Evolutionary conservation across 2,113 vertebrate species (phyloP).

Genomic region (Eurystomus gularis): DNA sequence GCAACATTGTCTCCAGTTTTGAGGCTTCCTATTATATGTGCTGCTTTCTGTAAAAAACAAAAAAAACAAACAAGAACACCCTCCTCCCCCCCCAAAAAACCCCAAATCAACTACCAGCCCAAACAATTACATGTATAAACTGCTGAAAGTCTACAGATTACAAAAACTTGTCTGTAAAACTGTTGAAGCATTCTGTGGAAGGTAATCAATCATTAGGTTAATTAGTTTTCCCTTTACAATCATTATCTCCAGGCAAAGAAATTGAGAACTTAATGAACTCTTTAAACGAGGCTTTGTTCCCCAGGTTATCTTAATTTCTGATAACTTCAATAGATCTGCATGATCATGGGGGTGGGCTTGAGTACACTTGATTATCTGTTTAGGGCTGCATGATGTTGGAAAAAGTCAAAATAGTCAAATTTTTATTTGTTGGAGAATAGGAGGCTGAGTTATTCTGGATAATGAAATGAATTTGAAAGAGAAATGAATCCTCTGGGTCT

Average conservation of each 20-base stretch:
- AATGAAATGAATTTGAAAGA: neutral
- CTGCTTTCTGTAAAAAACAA: neutral
- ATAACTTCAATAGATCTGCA: neutral
- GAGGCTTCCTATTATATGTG: neutral
- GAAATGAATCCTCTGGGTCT: neutral
- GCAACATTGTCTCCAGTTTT: neutral
- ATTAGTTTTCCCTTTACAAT: neutral
- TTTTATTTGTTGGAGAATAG: neutral
- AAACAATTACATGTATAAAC: neutral
- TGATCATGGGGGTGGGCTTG: rapidly evolving
- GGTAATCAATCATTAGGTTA: neutral
- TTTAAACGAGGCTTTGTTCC: neutral
- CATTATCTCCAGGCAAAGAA: neutral
- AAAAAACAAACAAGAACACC: neutral
- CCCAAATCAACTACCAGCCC: neutral
- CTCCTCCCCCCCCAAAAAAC: no score
- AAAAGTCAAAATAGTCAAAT: neutral
- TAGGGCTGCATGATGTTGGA: neutral
- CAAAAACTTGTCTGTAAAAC: neutral
- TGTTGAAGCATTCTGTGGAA: neutral
- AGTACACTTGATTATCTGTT: neutral
- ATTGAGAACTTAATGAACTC: neutral
- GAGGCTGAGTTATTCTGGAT: neutral
- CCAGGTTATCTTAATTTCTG: neutral
- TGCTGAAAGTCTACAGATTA: neutral